phyloP scores from a whole-genome alignment of 2,888 invertebrate genomes.

The Thereva unica region DNA sequence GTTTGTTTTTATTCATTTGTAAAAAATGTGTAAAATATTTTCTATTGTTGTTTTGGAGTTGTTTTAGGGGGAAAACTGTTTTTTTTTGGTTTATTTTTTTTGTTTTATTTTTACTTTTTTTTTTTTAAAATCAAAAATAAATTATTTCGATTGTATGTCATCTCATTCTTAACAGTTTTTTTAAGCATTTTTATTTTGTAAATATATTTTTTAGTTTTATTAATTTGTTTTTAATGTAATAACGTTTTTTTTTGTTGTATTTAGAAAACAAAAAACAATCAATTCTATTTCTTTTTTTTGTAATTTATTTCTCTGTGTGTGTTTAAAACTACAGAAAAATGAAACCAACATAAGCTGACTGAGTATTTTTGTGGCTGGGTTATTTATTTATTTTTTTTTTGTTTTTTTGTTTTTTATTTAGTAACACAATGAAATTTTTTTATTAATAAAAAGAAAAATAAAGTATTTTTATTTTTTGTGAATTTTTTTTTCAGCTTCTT shows the following conservation, averaged over 20 bases:
- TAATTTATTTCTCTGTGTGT: not conserved
- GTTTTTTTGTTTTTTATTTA: too few relatives aligned
- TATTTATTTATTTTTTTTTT: too few relatives aligned
- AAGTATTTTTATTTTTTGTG: constrained; percentile 4
- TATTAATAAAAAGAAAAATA: constrained; percentile 28
- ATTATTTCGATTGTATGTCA: constrained; percentile 23
- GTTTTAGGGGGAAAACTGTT: constrained; percentile 7
- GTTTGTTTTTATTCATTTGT: not conserved
- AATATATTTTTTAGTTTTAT: constrained; percentile 31
- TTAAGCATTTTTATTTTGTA: constrained; percentile 15
- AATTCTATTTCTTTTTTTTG: constrained; percentile 22
- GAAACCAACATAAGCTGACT: constrained; percentile 40
- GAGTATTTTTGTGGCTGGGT: too few relatives aligned
- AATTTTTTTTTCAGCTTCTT: not conserved
- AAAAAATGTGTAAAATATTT: constrained; percentile 33
- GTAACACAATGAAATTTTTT: constrained; percentile 16
- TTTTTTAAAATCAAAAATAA: too few relatives aligned
- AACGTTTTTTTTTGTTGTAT: constrained; percentile 29
- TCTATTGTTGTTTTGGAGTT: constrained; percentile 25
- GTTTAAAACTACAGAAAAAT: constrained; percentile 37
- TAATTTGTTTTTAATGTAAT: constrained; percentile 21
- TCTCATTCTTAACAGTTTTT: constrained; percentile 29
- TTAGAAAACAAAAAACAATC: constrained; percentile 32
- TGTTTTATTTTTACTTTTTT: not conserved
- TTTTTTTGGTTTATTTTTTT: constrained; percentile 8